phyloP scores from a whole-genome alignment of 2,888 invertebrate genomes.

The Sisyra terminalis region DNA sequence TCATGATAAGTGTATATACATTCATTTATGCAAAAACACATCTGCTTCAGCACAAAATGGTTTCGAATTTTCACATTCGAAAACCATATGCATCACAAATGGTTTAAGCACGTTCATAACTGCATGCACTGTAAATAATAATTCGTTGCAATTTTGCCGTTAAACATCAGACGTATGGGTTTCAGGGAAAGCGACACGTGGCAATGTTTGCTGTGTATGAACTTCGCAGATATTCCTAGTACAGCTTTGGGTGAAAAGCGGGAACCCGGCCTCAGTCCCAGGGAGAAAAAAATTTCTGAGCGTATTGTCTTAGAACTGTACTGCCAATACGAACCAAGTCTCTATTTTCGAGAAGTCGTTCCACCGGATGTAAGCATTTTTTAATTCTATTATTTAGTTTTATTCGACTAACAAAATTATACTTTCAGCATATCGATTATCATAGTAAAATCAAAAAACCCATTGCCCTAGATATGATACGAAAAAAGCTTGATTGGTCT shows the following conservation, averaged over 20 bases:
- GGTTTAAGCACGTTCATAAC: background rate
- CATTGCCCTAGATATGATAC: slow-evolving; percentile 73
- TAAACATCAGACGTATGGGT: slow-evolving; percentile 10
- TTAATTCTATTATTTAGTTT: background rate
- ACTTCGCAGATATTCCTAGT: slow-evolving; percentile 49
- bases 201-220: slow-evolving; percentile 82
- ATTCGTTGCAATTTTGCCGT: background rate
- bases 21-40: too few species aligned
- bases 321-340: slow-evolving; percentile 79
- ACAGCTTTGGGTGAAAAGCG: slow-evolving; percentile 30
- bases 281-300: slow-evolving; percentile 58
- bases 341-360: slow-evolving; percentile 75
- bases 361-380: slow-evolving; percentile 44
- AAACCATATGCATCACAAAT: background rate
- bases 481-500: slow-evolving; percentile 60
- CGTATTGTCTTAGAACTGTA: slow-evolving; percentile 77
- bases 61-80: background rate
- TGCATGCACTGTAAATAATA: background rate
- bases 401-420: background rate
- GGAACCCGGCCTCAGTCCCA: slow-evolving; percentile 32
- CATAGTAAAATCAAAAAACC: slow-evolving; percentile 56
- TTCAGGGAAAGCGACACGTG: slow-evolving; percentile 71
- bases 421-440: slow-evolving; percentile 43
- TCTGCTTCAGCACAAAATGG: background rate
- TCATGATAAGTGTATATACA: too few species aligned